phyloP scores from a whole-genome alignment of 2,888 invertebrate species.

The Anorthoa munda region DNA sequence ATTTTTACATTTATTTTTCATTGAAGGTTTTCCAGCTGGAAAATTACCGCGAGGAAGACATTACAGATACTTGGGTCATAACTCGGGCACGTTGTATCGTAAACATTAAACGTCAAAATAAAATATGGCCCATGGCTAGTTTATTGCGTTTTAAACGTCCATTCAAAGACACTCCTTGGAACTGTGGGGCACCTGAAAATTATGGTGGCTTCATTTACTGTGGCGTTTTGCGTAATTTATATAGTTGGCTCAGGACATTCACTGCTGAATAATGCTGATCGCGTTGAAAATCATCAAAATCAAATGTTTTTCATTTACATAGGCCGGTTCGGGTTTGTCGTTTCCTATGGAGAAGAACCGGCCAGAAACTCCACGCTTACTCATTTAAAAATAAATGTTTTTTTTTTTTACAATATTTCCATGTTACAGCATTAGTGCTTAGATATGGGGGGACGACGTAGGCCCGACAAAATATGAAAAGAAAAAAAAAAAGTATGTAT shows the following conservation, averaged over 20 bases:
- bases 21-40: conserved; percentile 38
- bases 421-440: too few relatives aligned
- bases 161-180: conserved; percentile 33
- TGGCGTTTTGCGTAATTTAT: background rate
- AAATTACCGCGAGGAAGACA: conserved; percentile 32
- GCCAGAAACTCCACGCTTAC: too few relatives aligned
- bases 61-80: conserved; percentile 25
- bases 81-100: conserved; percentile 30
- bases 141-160: conserved; percentile 48
- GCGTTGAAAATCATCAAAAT: too few relatives aligned
- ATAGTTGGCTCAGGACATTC: background rate
- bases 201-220: conserved; percentile 6
- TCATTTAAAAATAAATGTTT: too few relatives aligned
- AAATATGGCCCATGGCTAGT: conserved; percentile 40
- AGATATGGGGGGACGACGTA: too few relatives aligned
- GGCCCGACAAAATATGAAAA: too few relatives aligned
- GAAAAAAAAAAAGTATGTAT: too few relatives aligned
- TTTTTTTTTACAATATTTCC: too few relatives aligned
- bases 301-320: too few relatives aligned
- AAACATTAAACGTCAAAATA: conserved; percentile 48
- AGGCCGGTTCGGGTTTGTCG: too few relatives aligned
- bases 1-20: conserved; percentile 24
- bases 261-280: too few relatives aligned
- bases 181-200: background rate
- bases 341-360: too few relatives aligned